Base-by-base conservation (phyloP, 2,113 vertebrate species). In the Daphoenositta chrysoptera region DNA sequence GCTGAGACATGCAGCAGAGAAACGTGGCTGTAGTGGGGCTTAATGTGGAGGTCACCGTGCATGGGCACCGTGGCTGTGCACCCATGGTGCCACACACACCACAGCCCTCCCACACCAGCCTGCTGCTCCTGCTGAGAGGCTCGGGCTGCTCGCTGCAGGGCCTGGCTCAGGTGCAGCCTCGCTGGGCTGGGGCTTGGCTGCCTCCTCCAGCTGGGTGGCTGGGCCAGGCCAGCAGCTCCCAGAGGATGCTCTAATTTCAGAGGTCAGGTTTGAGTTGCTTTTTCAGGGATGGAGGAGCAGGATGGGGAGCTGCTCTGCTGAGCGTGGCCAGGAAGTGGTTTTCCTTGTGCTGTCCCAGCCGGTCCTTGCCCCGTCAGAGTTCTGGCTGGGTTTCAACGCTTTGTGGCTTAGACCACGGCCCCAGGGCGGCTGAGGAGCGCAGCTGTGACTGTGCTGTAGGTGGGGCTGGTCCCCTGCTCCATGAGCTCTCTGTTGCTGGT, bases 391-490 rank as follows among this genome's bases (percentile, higher is more conserved):
- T 90, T 92, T 92, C 69, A 83, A 4, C 16, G 42, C 56, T 45
- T 48, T 7, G 4, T 27, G 53, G 78, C 72, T 89, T 54, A 66
- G 65, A 68, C 13, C 35, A 28, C 14, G 0, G 64, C 15, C 63
- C 35, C 47, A 9, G 48, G 79, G 54, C 1, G 0, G 48, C 83
- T 63, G 70, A 56, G 88, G 83, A 87, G 83, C 56, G 0, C 89
- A 79, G 61, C 93, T 83, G 65, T 87, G 64, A 82, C 42, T 3
- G 31, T 93, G 93, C 96, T 96, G 96, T 97, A 97, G 96, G 94
- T 95, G 96, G 96, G 94, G 96, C 96, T 97, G 94, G 95, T 96
- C 60, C 72, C 95, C 96, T 78, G 94, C 72, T 94, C 68, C 95
- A 94, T 92, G 50, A 95, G 68, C 35, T 61, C 50, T 35, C 54